Percentiles rank a stretch among this genome's conserved stretches.
Evolutionary conservation across 2,113 vertebrate genomes (phyloP).

Genomic region (Oophaga pumilio): DNA sequence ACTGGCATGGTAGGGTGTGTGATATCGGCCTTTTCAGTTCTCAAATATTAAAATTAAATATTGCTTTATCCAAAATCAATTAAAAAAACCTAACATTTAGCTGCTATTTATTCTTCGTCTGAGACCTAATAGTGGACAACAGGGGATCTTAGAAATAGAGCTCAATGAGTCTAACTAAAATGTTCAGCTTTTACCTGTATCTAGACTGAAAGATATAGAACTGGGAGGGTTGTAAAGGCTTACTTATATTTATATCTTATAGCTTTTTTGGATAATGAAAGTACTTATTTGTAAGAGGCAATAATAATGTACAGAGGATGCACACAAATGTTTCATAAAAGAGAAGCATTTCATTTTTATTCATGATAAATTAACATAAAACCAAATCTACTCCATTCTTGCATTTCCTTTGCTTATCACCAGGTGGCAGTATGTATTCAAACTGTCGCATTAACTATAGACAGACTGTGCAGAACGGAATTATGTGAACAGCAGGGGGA

Average conservation of each 20-base stretch:
- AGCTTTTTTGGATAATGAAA: neutral
- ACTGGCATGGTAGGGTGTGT: too few relatives aligned
- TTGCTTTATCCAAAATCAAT: too few relatives aligned
- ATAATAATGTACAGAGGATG: neutral
- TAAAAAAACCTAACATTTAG: too few relatives aligned
- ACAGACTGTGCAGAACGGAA: neutral
- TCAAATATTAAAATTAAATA: too few relatives aligned
- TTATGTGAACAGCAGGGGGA: constrained; percentile 18
- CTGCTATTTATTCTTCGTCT: too few relatives aligned
- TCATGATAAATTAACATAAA: neutral
- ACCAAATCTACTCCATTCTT: neutral
- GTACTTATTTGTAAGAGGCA: neutral
- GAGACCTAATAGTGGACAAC: too few relatives aligned
- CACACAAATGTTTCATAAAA: neutral
- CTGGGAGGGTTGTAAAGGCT: neutral
- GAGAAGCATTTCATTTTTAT: neutral
- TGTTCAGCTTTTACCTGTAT: too few relatives aligned
- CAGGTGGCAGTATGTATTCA: constrained; percentile 30
- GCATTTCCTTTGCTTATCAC: neutral
- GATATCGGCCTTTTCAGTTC: too few relatives aligned
- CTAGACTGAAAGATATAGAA: neutral
- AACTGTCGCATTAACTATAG: neutral
- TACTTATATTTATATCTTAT: too few relatives aligned
- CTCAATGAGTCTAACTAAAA: too few relatives aligned
- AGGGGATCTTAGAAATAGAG: too few relatives aligned